Conservation (phyloP, 2,113 vertebrate species). For the Miniopterus natalensis region DNA sequence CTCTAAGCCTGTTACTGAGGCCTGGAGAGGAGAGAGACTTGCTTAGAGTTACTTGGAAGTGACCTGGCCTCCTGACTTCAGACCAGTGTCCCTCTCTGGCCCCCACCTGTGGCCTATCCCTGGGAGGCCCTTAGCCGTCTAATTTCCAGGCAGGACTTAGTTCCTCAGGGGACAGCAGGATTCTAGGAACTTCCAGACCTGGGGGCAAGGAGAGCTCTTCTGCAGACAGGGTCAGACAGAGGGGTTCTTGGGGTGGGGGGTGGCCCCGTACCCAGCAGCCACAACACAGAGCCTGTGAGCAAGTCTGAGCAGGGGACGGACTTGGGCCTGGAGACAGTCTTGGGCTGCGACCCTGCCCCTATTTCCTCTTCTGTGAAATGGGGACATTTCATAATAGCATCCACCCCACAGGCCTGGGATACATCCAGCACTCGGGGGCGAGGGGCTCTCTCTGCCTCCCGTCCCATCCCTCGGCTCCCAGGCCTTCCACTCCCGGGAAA, state of each 20-base stretch:
- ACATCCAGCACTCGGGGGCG: fast-evolving
- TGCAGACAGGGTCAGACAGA: neutral
- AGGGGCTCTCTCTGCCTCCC: neutral
- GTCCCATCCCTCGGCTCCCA: neutral
- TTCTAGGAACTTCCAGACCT: neutral
- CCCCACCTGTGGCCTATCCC: neutral
- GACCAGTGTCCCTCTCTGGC: neutral
- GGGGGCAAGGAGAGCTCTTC: neutral
- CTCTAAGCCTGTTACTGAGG: neutral
- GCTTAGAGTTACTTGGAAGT: neutral
- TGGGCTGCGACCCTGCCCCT: too few relatives aligned
- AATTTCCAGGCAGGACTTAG: neutral
- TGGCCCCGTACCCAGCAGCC: neutral
- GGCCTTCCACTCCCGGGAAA: neutral
- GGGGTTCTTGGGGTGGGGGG: neutral
- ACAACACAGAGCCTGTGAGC: neutral
- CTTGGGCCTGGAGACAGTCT: neutral
- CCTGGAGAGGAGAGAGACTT: neutral
- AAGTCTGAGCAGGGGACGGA: neutral
- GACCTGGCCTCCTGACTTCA: neutral
- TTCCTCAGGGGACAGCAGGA: neutral
- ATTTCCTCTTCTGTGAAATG: neutral
- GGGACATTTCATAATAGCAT: fast-evolving
- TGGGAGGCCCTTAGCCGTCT: neutral
- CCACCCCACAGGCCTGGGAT: neutral